Base-by-base conservation (phyloP, 2,888 invertebrate species). In the Agonum fuliginosum region DNA sequence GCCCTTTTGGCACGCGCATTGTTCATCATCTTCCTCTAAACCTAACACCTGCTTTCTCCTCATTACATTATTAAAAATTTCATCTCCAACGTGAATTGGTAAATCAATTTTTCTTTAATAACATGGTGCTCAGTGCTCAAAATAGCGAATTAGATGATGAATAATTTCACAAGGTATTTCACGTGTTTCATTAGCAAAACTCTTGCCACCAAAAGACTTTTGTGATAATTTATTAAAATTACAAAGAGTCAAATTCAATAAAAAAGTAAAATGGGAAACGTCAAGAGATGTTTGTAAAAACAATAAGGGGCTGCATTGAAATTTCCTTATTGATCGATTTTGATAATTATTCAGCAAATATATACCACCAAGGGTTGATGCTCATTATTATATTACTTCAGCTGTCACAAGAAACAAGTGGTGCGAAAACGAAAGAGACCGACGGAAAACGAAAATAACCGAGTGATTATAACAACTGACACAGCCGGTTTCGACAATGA, bases 401-500 rank as follows among this genome's bases (percentile, higher is more conserved):
- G 54, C 54, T 54, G 54, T 54, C 54, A 54, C 54, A 54, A 24
- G 54, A 54, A 54, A 54, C 54, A 54, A 54, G 54, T 54, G 54
- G 24, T 54, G 54, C 54, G 54, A 54, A 48, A 54, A 54, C 54
- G 54, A 54, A 54, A 54, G 54, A 54, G 54, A 54, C 54, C 62
- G 62, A 62, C 17, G 34, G 30, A 37, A 62, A 62, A 30, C 62
- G 34, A 62, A 62, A 34, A 34, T 62, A 37, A 37, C 67, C 43
- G 27, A 62, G 65, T 62, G 74, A 74, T 74, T 58, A 54, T 58
- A 74, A 74, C 62, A 74, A 62, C 74, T 62, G 62, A 74, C 74
- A 74, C 62, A 74, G 74, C 62, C 74, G 74, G 74, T 58, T 74
- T 74, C 65, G 74, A 74, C 74, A 74, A 74, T 74, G 74, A 62